phyloP scores from a whole-genome alignment of 2,797 vertebrate species.

The Sylvia borin region DNA sequence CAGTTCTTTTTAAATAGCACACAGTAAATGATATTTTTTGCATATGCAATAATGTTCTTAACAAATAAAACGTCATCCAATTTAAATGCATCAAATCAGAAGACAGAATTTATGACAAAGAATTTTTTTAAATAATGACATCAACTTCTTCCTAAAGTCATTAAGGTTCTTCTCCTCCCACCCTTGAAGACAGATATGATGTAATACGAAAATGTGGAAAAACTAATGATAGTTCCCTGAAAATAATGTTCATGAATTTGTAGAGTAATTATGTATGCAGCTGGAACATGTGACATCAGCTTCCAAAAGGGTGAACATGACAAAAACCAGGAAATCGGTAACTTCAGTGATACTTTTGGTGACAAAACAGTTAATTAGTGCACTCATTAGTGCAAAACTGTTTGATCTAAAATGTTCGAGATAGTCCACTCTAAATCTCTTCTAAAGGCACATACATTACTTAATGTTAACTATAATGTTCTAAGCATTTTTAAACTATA shows the following conservation, averaged over 20 bases:
- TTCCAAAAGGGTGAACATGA: background rate
- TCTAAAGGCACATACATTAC: background rate
- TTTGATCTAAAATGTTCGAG: background rate
- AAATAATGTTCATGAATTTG: background rate
- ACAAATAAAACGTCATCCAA: background rate
- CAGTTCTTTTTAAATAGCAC: background rate
- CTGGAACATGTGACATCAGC: background rate
- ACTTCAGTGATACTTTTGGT: background rate
- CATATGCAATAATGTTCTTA: background rate
- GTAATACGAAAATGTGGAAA: background rate
- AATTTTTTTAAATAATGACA: background rate
- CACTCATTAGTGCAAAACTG: background rate
- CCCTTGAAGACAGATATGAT: background rate
- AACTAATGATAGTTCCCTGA: background rate
- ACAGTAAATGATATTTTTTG: background rate
- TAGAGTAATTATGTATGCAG: background rate
- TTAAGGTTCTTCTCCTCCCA: accelerated
- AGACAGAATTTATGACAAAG: background rate
- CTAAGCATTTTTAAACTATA: background rate
- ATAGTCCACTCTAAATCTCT: background rate
- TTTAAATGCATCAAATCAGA: background rate
- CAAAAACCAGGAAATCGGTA: background rate
- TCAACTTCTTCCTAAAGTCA: background rate
- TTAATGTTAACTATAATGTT: background rate
- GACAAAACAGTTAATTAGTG: background rate